These are phyloP conservation scores for Andrena haemorrhoa DNA, from an alignment of 2,888 invertebrate species.

Conservation along the genomic window DNA sequence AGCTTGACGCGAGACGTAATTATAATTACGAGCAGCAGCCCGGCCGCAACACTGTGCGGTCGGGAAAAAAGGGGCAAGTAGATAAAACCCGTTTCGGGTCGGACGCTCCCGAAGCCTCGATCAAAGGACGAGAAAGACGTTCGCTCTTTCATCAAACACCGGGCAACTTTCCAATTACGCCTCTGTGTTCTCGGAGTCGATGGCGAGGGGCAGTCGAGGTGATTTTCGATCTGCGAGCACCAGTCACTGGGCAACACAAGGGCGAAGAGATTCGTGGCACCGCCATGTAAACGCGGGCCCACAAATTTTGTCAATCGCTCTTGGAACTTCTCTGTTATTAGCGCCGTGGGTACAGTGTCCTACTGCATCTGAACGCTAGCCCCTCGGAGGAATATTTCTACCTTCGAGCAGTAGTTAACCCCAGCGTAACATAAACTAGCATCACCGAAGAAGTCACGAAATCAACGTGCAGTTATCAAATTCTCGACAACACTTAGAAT, in stretches of 20 bases:
- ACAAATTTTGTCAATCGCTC: too few species aligned
- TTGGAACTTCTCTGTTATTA: too few species aligned
- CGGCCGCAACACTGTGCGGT: background rate
- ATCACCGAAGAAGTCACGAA: too few species aligned
- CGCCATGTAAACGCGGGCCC: too few species aligned
- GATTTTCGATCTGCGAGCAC: conserved; percentile 37
- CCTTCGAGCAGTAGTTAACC: too few species aligned
- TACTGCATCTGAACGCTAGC: too few species aligned
- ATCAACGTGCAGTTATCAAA: too few species aligned
- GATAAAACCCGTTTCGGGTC: conserved; percentile 45
- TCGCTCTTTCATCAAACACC: conserved; percentile 59
- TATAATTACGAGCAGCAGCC: conserved; percentile 31
- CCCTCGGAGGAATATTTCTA: too few species aligned
- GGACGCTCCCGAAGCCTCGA: conserved; percentile 45
- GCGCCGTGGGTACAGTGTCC: too few species aligned
- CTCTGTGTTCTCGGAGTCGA: conserved; percentile 35
- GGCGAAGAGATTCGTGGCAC: background rate
- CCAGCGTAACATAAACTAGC: too few species aligned
- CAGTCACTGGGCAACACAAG: conserved; percentile 34
- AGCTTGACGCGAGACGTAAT: conserved; percentile 12
- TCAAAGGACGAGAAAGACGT: conserved; percentile 60
- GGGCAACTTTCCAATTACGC: conserved; percentile 70
- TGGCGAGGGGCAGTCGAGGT: conserved; percentile 2
- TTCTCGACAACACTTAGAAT: too few species aligned
- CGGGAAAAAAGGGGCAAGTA: conserved; percentile 15